A percentile compares a stretch with the other conserved stretches of the same genome.
Evolutionary conservation across 2,797 vertebrate species (phyloP).

Genomic region (Myotis vivesi): DNA sequence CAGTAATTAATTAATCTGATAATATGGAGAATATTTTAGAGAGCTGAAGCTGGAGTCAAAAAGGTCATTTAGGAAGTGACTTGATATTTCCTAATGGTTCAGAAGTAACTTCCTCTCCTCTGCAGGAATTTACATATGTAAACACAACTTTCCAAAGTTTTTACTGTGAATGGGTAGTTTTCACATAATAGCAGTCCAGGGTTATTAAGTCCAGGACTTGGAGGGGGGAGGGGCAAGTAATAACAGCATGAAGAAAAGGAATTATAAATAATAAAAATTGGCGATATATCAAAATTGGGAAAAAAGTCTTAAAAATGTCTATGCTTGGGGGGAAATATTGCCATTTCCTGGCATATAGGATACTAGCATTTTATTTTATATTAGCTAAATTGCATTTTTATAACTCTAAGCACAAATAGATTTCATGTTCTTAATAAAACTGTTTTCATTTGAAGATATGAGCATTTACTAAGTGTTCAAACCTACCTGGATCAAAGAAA

Average conservation of each 20-base stretch:
- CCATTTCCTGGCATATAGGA: constrained; percentile 1
- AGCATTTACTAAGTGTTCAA: constrained; percentile 49
- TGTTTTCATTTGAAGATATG: constrained; percentile 33
- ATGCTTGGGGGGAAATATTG: not conserved
- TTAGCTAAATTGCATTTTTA: constrained; percentile 44
- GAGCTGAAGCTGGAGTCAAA: constrained; percentile 8
- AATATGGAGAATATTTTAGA: not conserved
- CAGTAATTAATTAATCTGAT: constrained; percentile 25
- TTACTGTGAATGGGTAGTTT: not conserved
- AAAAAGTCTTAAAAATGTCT: constrained; percentile 20
- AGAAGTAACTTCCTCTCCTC: constrained; percentile 61
- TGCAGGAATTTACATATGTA: constrained; percentile 58
- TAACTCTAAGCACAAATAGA: constrained; percentile 2
- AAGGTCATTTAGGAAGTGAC: constrained; percentile 51
- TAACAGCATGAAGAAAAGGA: not conserved
- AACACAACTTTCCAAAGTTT: constrained; percentile 51
- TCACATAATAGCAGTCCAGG: not conserved
- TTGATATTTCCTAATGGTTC: constrained; percentile 62
- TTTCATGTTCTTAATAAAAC: constrained; percentile 27
- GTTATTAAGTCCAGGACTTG: not conserved
- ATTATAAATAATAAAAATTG: constrained; percentile 19
- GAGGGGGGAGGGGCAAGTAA: rapidly evolving
- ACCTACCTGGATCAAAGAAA: constrained; percentile 8
- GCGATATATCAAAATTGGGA: not conserved
- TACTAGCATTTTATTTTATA: constrained; percentile 44